Base-by-base conservation (phyloP, 2,888 invertebrate species). In the Acrocyrtus sp. region DNA sequence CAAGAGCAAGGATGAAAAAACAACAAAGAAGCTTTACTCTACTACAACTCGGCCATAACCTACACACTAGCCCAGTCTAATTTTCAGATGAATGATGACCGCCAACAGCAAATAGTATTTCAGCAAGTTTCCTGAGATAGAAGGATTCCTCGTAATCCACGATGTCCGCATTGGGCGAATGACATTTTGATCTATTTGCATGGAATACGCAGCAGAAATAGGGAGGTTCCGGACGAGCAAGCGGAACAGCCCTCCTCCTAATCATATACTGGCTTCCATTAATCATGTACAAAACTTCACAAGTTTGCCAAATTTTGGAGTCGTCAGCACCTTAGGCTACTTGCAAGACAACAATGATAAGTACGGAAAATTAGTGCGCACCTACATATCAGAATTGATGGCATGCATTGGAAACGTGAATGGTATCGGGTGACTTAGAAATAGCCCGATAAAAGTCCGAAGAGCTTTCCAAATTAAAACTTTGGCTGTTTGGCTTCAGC, bases 201-300 rank as follows among this genome's bases (percentile, higher is more conserved):
- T 82, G 88, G 67, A 10, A 61, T 72, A 10, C 57, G 70, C 10
- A 26, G 26, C n/a, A 15, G 57, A 19, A 54, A 60, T 41, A 72
- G 65, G 34, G 66, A 63, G 26, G 63, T 70, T 24, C 24, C 67
- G 27, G 65, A 69, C 3, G 66, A 60, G 4, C 76, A 81, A 79
- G 90, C 93, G 48, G 94, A 95, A 94, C 95, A 81, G 92, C 92
- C 0, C 85, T 96, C 3, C 92, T 93, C 82, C 85, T 93, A n/a
- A 48, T 75, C 15, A 63, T 75, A n/a, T 75, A 75, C 58, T 75
- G 75, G 75, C 53, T 75, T 1, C 75, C 75, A 27, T n/a, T 75
- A 21, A 61, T 72, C 19, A 58, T 67, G 50, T 75, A 75, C 39
- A 75, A 75, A 72, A 69, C 61, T 1, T 68, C 75, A 1, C 75